Conservation (phyloP, 2,113 vertebrate species). For the Callionymus lyra region DNA sequence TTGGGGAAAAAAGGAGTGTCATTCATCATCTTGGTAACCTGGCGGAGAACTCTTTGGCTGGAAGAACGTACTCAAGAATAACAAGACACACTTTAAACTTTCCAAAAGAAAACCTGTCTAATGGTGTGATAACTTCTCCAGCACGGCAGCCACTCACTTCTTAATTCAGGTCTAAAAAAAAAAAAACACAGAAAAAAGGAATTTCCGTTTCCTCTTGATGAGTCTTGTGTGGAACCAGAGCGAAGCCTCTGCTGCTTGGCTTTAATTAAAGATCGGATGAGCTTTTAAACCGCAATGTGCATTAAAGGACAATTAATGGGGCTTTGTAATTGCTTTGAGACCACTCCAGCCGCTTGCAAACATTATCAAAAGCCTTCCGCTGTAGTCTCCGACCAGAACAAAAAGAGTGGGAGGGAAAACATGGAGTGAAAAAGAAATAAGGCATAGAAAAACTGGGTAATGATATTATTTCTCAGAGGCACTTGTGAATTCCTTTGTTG, state of each 20-base stretch:
- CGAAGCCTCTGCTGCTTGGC: conserved; percentile 12
- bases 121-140: conserved; percentile 4
- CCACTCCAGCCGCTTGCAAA: conserved; percentile 23
- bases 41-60: conserved; percentile 2
- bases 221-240: conserved; percentile 3
- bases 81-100: too few species aligned
- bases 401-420: background rate
- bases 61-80: too few species aligned
- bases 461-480: conserved; percentile 18
- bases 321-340: conserved; percentile 37
- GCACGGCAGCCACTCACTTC: conserved; percentile 4
- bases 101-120: too few species aligned
- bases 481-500: conserved; percentile 24
- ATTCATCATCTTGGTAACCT: background rate
- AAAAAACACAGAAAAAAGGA: conserved; percentile 6
- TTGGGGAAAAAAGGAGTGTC: background rate
- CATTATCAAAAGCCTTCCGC: conserved; percentile 24
- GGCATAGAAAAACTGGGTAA: conserved; percentile 3
- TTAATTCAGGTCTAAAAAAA: conserved; percentile 1
- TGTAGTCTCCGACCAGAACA: conserved; percentile 5
- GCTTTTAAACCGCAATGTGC: conserved; percentile 22
- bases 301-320: conserved; percentile 30
- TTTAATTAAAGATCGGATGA: conserved; percentile 32
- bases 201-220: conserved; percentile 2
- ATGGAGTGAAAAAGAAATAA: conserved; percentile 7